phyloP scores from a whole-genome alignment of 2,797 vertebrate species.

The Malacoraja senta region DNA sequence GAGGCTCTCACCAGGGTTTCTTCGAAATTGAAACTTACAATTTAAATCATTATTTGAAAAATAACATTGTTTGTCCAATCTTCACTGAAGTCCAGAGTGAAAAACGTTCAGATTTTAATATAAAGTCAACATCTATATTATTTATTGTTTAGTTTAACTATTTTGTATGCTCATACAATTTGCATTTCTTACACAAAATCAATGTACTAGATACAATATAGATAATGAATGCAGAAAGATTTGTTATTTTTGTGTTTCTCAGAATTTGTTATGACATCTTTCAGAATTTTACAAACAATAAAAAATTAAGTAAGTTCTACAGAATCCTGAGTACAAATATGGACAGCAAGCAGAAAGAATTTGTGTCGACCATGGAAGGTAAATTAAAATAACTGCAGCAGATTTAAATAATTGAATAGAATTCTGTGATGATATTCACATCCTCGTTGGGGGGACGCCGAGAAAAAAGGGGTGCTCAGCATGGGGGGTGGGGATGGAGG shows the following conservation, averaged over 20 bases:
- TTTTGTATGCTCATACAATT: neutral
- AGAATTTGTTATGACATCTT: conserved; percentile 38
- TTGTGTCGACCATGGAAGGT: conserved; percentile 96
- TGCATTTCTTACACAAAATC: neutral
- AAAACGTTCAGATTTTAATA: neutral
- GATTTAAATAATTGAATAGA: neutral
- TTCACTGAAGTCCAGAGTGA: neutral
- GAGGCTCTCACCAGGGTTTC: no score
- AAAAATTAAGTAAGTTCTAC: conserved; percentile 74
- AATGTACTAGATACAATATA: neutral
- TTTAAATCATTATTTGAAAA: neutral
- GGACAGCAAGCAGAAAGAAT: conserved; percentile 59
- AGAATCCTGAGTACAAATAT: conserved; percentile 75
- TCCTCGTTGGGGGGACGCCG: no score
- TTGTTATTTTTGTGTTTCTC: neutral
- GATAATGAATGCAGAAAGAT: neutral
- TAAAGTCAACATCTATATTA: neutral
- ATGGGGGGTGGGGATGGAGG: no score
- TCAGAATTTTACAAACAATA: conserved; percentile 79
- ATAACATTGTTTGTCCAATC: neutral
- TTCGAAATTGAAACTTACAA: neutral
- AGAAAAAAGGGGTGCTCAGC: no score
- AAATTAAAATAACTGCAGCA: conserved; percentile 24
- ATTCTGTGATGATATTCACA: no score
- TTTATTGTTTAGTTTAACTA: neutral